Base-by-base conservation (phyloP, 2,888 invertebrate genomes). In the Petrolisthes cinctipes region DNA sequence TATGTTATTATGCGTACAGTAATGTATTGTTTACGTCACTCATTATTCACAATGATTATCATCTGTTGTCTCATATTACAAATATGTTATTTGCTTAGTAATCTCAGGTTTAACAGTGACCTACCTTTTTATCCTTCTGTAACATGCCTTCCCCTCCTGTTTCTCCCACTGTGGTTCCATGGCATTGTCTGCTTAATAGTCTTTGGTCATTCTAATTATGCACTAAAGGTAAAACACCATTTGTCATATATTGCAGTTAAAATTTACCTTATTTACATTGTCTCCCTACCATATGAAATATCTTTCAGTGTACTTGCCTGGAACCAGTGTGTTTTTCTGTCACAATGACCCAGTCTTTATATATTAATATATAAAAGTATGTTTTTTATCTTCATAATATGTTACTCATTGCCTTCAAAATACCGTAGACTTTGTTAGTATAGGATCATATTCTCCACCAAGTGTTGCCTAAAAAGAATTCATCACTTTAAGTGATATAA, bases 381-480 rank as follows among this genome's bases (percentile, higher is more conserved):
- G 37, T 1, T 37, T 37, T 37, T 37, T 37, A n/a, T 14, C 66
- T 66, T 11, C 23, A n/a, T 75, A 51, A 20, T 23, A 53, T 78
- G 78, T 20, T 54, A 54, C 54, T 78, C 6, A 75, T 23, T 54
- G 14, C n/a, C 78, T 23, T 78, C 53, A 54, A 78, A n/a, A 66
- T 66, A 11, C 17, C 57, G 14, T 5, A 80, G 23, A 4, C 61
- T 17, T 23, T 23, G 6, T 37, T n/a, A 54, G 4, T 37, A 23
- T 82, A 71, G 61, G n/a, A 82, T 71, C 20, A 75, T 11, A 57
- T 20, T 53, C 54, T 37, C 54, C 37, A 71, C 51, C 20, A n/a
- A 20, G 20, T 82, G 82, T 53, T 71, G 82, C 54, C 54, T 71
- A 73, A 54, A 71, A 61, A 61, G n/a, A 54, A 11, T 53, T 9